phyloP scores from a whole-genome alignment of 2,888 invertebrate species.

The Clivina fossor region DNA sequence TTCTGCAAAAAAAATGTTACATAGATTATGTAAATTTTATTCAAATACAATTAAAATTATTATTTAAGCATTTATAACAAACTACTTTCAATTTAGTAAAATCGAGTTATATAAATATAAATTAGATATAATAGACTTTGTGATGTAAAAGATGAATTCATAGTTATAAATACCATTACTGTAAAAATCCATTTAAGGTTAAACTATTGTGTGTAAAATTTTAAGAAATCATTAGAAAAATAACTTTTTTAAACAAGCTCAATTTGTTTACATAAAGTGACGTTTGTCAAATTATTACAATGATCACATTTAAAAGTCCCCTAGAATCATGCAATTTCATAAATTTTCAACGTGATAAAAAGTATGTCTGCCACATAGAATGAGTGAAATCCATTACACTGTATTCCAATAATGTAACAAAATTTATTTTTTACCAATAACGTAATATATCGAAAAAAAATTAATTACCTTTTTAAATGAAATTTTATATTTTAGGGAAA shows the following conservation, averaged over 20 bases:
- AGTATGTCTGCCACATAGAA: slow-evolving; percentile 40
- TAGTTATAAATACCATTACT: slow-evolving; percentile 28
- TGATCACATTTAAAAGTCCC: slow-evolving; percentile 44
- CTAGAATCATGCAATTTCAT: slow-evolving; percentile 39
- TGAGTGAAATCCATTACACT: slow-evolving; percentile 24
- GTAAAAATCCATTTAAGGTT: slow-evolving; percentile 12
- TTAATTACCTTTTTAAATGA: slow-evolving; percentile 50
- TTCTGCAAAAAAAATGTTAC: slow-evolving; percentile 45
- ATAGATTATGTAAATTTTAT: no score
- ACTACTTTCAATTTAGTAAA: no score
- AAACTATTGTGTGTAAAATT: slow-evolving; percentile 5
- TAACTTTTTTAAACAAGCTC: slow-evolving; percentile 22
- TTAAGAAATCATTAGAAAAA: background rate
- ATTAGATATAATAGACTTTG: no score
- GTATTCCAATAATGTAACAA: slow-evolving; percentile 18
- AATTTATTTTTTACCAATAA: slow-evolving; percentile 20
- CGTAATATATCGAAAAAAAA: slow-evolving; percentile 30
- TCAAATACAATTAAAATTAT: no score
- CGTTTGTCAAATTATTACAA: slow-evolving; percentile 36
- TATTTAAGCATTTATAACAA: no score
- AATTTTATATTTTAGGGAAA: slow-evolving; percentile 52
- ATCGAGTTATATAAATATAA: no score
- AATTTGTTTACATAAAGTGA: slow-evolving; percentile 34
- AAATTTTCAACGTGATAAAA: slow-evolving; percentile 33
- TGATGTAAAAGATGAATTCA: no score